Evolutionary conservation across 2,888 invertebrate genomes (phyloP).

Genomic region (Taenaris catops): DNA sequence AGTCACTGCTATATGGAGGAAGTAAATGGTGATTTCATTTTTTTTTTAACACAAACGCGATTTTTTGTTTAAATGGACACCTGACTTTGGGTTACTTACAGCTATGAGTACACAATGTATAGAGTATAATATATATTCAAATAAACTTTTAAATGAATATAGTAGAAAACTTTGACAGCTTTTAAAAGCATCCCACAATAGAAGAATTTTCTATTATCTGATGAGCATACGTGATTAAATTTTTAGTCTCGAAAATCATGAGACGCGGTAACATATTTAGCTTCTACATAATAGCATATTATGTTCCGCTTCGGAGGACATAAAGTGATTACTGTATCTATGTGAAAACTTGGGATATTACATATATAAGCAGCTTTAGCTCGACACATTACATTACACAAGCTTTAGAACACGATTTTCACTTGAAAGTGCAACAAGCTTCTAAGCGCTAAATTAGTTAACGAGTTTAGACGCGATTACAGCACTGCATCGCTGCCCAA

Average conservation of each 20-base stretch:
- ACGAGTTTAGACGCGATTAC: constrained; percentile 31
- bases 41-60: too few relatives aligned
- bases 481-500: constrained; percentile 39
- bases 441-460: neutral
- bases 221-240: constrained; percentile 18
- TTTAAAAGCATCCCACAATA: too few relatives aligned
- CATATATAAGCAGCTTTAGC: too few relatives aligned
- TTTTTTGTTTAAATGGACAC: too few relatives aligned
- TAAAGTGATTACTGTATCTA: constrained; percentile 19
- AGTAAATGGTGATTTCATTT: too few relatives aligned
- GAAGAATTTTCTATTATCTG: constrained; percentile 18
- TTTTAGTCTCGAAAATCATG: constrained; percentile 15
- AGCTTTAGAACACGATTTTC: neutral
- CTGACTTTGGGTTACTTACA: too few relatives aligned
- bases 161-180: too few relatives aligned
- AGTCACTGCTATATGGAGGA: too few relatives aligned
- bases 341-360: constrained; percentile 18
- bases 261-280: constrained; percentile 19
- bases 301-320: constrained; percentile 22
- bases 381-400: constrained; percentile 3
- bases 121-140: too few relatives aligned
- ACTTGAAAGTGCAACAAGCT: neutral
- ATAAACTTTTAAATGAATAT: too few relatives aligned
- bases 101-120: too few relatives aligned
- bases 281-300: constrained; percentile 21